A percentile compares a stretch with the other conserved stretches of the same genome.
phyloP scores from a whole-genome alignment of 2,113 vertebrate species.

The Eonycteris spelaea region DNA sequence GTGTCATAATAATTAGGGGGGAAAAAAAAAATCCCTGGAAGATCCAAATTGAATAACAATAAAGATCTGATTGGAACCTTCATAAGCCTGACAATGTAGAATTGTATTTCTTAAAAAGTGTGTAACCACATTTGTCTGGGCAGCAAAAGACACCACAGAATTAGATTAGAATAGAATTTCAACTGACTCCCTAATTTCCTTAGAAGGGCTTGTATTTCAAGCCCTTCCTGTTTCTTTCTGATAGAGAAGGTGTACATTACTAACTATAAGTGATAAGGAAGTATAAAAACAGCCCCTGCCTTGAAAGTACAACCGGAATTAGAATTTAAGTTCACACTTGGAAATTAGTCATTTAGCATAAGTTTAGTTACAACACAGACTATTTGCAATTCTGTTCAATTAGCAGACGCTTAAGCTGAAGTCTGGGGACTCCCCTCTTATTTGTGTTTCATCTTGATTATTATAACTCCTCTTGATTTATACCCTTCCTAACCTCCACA shows the following conservation, averaged over 20 bases:
- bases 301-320: constrained; percentile 13
- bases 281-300: constrained; percentile 35
- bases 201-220: constrained; percentile 55
- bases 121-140: constrained; percentile 63
- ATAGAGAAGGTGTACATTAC: constrained; percentile 62
- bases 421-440: neutral
- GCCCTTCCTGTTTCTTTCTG: constrained; percentile 61
- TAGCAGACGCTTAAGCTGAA: neutral
- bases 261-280: constrained; percentile 61
- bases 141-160: constrained; percentile 49
- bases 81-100: constrained; percentile 47
- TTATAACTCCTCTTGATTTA: neutral
- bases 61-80: constrained; percentile 59
- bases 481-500: neutral
- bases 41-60: constrained; percentile 66
- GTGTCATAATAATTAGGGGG: constrained; percentile 37
- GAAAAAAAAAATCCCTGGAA: constrained; percentile 35
- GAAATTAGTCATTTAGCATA: neutral
- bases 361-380: neutral
- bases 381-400: neutral
- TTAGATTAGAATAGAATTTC: constrained; percentile 67
- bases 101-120: constrained; percentile 61
- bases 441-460: neutral
- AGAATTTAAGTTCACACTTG: constrained; percentile 14
- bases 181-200: constrained; percentile 62